Conservation (phyloP, 2,797 vertebrate species). For the Halcyon chelicuti region DNA sequence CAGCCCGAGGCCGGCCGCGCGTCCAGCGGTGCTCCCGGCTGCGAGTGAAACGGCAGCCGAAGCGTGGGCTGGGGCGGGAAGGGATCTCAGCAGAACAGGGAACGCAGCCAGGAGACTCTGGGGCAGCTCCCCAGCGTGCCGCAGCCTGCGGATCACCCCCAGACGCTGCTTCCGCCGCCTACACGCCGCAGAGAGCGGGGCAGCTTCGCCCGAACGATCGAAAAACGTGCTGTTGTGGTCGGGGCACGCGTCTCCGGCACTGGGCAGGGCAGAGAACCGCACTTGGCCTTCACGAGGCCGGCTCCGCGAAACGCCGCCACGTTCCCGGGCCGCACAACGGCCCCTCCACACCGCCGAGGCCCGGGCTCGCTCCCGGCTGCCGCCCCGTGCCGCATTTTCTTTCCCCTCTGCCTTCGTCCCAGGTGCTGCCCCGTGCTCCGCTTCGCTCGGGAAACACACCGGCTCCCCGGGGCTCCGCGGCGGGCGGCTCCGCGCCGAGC, state of each 20-base stretch:
- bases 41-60: too few relatives aligned
- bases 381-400: fast-evolving
- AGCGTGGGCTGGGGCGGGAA: too few relatives aligned
- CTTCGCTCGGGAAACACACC: too few relatives aligned
- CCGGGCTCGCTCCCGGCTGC: fast-evolving
- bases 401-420: neutral
- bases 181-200: too few relatives aligned
- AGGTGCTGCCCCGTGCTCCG: too few relatives aligned
- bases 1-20: fast-evolving
- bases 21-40: fast-evolving
- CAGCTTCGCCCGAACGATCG: neutral
- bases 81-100: too few relatives aligned
- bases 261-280: too few relatives aligned
- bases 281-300: too few relatives aligned
- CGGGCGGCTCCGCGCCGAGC: too few relatives aligned
- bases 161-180: fast-evolving
- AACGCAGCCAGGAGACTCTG: too few relatives aligned
- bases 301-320: fast-evolving
- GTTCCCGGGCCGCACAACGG: fast-evolving
- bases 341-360: fast-evolving
- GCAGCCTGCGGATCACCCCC: too few relatives aligned
- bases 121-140: too few relatives aligned
- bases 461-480: neutral
- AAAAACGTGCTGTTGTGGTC: fast-evolving
- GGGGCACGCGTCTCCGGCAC: fast-evolving